phyloP scores from a whole-genome alignment of 2,797 vertebrate genomes.

The Morelia viridis region DNA sequence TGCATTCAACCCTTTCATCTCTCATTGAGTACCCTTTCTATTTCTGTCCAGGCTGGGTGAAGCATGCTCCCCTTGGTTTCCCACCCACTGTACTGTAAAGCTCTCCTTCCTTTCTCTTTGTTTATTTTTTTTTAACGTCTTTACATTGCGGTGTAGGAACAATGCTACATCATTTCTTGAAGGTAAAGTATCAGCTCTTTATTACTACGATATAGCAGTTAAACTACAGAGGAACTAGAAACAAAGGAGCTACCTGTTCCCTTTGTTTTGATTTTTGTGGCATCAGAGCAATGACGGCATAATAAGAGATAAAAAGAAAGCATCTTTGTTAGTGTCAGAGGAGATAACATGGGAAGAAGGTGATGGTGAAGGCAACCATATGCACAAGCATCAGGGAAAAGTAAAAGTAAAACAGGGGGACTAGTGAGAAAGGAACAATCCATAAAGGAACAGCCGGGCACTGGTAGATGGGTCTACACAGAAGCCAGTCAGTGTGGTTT shows the following conservation, averaged over 20 bases:
- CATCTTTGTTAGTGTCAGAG: neutral
- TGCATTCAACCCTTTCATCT: neutral
- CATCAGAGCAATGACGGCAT: neutral
- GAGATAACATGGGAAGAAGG: neutral
- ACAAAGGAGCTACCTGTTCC: neutral
- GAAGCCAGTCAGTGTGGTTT: neutral
- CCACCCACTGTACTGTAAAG: neutral
- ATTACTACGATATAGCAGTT: neutral
- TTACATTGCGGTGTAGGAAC: neutral
- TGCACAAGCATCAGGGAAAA: neutral
- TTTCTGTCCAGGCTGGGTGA: neutral
- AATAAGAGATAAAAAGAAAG: neutral
- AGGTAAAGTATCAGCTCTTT: neutral
- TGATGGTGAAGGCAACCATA: neutral
- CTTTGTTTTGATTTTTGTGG: no score
- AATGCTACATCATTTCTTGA: neutral
- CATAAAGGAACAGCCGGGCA: neutral
- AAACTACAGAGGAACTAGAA: neutral
- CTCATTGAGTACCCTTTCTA: neutral
- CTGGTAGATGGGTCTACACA: neutral
- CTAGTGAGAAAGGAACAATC: neutral
- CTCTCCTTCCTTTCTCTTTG: neutral
- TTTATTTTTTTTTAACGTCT: neutral
- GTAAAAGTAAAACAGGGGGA: neutral
- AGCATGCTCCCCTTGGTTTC: neutral